Conservation (phyloP, 2,888 invertebrate genomes). For the Amblyjoppa fuscipennis region DNA sequence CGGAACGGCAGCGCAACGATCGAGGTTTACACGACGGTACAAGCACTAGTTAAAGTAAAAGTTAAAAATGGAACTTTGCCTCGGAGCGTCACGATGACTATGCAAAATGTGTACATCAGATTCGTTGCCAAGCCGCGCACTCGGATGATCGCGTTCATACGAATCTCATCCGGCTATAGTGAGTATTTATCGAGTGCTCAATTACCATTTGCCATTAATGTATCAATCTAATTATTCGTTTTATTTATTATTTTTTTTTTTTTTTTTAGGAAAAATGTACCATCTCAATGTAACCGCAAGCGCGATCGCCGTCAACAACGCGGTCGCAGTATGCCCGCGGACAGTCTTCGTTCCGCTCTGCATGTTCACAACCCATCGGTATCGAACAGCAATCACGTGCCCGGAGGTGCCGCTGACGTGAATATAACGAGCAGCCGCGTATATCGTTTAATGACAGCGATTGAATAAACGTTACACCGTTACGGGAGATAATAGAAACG, state of each 20-base stretch:
- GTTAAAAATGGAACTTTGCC: conserved; percentile 95
- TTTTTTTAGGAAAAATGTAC: conserved; percentile 88
- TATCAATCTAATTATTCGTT: too few species aligned
- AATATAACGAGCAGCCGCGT: conserved; percentile 95
- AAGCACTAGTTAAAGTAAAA: conserved; percentile 89
- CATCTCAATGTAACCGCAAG: conserved; percentile 96
- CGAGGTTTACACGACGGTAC: conserved; percentile 93
- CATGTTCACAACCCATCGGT: conserved; percentile 94
- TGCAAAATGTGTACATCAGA: conserved; percentile 92
- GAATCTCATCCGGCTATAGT: conserved; percentile 91
- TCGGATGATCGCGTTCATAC: conserved; percentile 91
- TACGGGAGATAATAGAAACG: too few species aligned
- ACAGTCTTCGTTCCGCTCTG: conserved; percentile 95
- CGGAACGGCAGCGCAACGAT: conserved; percentile 91
- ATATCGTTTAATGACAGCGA: conserved; percentile 97
- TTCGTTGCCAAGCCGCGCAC: conserved; percentile 91
- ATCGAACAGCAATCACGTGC: conserved; percentile 95
- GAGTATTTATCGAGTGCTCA: conserved; percentile 77
- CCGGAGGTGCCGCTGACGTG: conserved; percentile 97
- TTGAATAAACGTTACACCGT: conserved; percentile 93
- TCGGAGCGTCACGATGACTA: conserved; percentile 94
- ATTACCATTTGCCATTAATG: too few species aligned
- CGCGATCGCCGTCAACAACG: conserved; percentile 94
- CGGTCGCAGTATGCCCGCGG: conserved; percentile 97
- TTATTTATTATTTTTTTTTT: background rate